Percentiles rank a stretch among this genome's conserved stretches.
These are phyloP conservation scores for Pogonocichla stellata DNA, from an alignment of 2,113 vertebrate genomes.

Conservation along the genomic window DNA sequence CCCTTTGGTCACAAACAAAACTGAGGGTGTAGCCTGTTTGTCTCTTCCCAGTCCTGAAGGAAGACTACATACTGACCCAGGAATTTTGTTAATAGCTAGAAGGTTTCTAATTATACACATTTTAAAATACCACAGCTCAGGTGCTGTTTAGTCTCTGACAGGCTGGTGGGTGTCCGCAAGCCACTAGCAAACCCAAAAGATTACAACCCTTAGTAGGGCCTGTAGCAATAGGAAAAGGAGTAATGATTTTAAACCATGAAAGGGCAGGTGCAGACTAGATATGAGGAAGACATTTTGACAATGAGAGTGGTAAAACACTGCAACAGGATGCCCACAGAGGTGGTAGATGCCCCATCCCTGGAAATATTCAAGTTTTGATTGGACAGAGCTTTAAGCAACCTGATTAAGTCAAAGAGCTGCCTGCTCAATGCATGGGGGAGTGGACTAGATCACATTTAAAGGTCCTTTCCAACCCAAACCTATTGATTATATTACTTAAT, in stretches of 20 bases:
- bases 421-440: background rate
- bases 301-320: background rate
- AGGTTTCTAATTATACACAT: background rate
- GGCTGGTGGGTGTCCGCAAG: background rate
- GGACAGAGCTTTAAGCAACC: background rate
- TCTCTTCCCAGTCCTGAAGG: background rate
- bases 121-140: background rate
- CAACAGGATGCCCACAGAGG: background rate
- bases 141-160: background rate
- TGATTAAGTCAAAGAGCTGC: background rate
- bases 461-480: background rate
- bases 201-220: background rate
- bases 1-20: background rate
- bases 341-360: background rate
- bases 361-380: background rate
- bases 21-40: background rate
- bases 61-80: background rate
- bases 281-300: background rate
- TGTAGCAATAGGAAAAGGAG: background rate
- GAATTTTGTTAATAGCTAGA: background rate
- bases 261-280: background rate
- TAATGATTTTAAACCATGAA: background rate
- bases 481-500: background rate
- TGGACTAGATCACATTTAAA: background rate
- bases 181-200: background rate